Percentiles rank a stretch among this genome's conserved stretches.
Evolutionary conservation across 2,113 vertebrate genomes (phyloP).

Genomic region (Scomber scombrus): DNA sequence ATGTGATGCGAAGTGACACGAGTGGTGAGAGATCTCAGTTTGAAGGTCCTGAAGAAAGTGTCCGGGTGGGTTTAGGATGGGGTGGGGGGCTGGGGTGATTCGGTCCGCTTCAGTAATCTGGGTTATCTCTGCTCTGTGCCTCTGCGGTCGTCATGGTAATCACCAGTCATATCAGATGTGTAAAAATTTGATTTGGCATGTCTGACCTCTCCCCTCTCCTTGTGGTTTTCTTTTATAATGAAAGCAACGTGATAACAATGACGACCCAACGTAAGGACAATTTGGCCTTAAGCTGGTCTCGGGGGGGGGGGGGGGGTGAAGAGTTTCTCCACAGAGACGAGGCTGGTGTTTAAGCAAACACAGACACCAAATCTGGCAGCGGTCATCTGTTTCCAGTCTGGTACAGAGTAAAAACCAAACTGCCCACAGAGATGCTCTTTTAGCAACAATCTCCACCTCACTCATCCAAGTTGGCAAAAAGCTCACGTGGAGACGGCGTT

Average conservation of each 20-base stretch:
- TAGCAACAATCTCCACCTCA: constrained; percentile 1
- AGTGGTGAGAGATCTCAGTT: constrained; percentile 8
- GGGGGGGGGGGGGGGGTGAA: not conserved
- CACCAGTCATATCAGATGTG: constrained; percentile 46
- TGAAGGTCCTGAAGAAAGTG: constrained; percentile 20
- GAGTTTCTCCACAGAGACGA: not conserved
- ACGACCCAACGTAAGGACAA: not conserved
- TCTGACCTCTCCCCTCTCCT: constrained; percentile 11
- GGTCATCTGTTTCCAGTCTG: too few species aligned
- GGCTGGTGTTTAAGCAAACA: not conserved
- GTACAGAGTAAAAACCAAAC: too few species aligned
- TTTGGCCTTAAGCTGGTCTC: not conserved
- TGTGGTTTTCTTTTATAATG: constrained; percentile 35
- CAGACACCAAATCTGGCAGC: too few species aligned
- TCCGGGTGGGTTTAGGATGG: not conserved
- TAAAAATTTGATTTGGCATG: constrained; percentile 47
- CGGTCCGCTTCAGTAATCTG: constrained; percentile 32
- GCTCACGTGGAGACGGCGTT: not conserved
- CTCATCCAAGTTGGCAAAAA: constrained; percentile 1
- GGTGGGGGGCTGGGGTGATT: not conserved
- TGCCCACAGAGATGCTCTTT: constrained; percentile 13
- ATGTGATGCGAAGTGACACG: constrained; percentile 22
- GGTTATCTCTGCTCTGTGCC: constrained; percentile 54
- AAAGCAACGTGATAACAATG: constrained; percentile 1
- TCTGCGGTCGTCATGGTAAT: constrained; percentile 40